Base-by-base conservation (phyloP, 2,113 vertebrate genomes). In the Athene cunicularia region DNA sequence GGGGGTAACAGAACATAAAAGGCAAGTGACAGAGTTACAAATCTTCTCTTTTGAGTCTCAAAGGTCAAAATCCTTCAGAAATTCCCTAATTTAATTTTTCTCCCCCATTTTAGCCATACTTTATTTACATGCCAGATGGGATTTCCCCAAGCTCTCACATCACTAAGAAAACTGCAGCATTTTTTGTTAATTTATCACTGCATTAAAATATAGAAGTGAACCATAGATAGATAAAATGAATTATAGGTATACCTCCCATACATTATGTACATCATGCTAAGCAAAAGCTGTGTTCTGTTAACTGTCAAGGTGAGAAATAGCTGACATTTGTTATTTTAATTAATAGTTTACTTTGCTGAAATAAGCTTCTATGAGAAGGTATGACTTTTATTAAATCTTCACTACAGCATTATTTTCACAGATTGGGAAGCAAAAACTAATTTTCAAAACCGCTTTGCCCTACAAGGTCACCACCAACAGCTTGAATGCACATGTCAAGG, bases 301-400 rank as follows among this genome's bases (percentile, higher is more conserved):
- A 94, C 98, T 98, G 98, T 98, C 98, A 98, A 97, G 95, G 93
- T 97, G 95, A 47, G 82, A 98, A 98, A 98, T 89, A 98, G 98
- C 98, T 98, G 98, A 98, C 98, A 98, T 98, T 98, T 98, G 97
- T 98, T 98, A 98, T 98, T 98, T 98, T 98, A 98, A 98, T 98
- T 98, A 98, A 98, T 98, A 98, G 98, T 98, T 98, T 98, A 98
- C 98, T 98, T 97, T 98, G 98, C 98, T 98, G 98, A 98, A 98
- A 98, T 97, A 98, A 98, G 98, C 98, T 97, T 97, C 95, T 98
- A 85, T 80, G 91, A 97, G 97, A 95, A 97, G 93, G 92, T 94
- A 88, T 92, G 95, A 96, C 94, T 98, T 98, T 97, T 98, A 98
- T 97, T 95, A 98, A 98, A 98, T 98, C 97, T 98, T 98, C 95